Percentiles rank a stretch among this genome's conserved stretches.
phyloP scores from a whole-genome alignment of 1,140 invertebrate species.

The Aphelinus certus region DNA sequence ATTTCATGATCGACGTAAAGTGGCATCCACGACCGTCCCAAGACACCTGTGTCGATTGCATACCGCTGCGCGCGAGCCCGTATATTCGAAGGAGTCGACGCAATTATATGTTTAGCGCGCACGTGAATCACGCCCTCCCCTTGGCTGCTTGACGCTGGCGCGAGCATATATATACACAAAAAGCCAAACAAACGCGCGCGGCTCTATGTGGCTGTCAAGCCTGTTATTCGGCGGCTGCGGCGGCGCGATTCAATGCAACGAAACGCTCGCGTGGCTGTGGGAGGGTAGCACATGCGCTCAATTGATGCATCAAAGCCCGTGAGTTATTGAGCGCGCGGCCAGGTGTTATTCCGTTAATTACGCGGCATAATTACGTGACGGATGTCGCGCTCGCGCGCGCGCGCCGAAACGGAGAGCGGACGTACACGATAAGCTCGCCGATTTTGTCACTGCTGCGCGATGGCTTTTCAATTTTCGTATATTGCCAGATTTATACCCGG shows the following conservation, averaged over 20 bases:
- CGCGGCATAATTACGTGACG: conserved; percentile 40
- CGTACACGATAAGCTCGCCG: background rate
- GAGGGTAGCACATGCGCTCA: no score
- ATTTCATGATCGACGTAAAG: no score
- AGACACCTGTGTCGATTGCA: no score
- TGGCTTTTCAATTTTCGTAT: no score
- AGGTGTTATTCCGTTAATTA: conserved; percentile 45
- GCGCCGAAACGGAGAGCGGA: background rate
- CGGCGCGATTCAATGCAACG: no score
- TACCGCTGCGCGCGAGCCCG: no score
- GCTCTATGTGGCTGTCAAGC: conserved; percentile 2
- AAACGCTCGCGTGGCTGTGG: no score
- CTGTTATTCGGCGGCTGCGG: no score
- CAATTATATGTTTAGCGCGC: background rate
- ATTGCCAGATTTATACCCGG: no score
- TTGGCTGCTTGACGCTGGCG: background rate
- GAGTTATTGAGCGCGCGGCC: conserved; percentile 41
- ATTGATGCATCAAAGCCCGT: conserved; percentile 24
- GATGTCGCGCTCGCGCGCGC: conserved; percentile 1
- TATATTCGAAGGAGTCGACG: no score
- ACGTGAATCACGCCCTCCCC: background rate
- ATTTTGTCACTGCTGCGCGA: no score
- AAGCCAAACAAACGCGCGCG: conserved; percentile 19
- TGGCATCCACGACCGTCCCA: no score
- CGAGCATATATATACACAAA: conserved; percentile 16